Evolutionary conservation across 2,888 invertebrate species (phyloP), one percentile per base, ranked within the genome.

Genomic region (Xylota sylvarum): DNA sequence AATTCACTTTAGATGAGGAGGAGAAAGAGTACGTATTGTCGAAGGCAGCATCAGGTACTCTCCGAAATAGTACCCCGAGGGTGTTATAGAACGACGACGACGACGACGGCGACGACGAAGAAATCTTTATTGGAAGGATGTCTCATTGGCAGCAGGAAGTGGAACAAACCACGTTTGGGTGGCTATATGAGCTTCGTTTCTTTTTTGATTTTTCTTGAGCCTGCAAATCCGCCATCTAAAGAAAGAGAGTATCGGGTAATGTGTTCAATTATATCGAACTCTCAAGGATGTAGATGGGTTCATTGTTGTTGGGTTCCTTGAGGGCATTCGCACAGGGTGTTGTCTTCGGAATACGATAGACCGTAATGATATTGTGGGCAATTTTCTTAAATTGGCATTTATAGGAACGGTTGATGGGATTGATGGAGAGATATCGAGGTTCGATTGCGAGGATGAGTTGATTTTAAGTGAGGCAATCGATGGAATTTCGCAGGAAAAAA

Each of bases 321-420:
- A 35, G 56, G 77, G 35, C 19, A 43, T 23, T 60, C 37, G 5
- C 7, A 19, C 17, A 27, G 32, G 12, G 46, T 12, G 19, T 43
- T 9, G 67, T 62, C 65, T 55, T 74, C 48, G 19, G 14, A 82
- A 77, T 78, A 62, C 69, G 73, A 86, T 86, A 73, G 72, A 27
- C 77, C 37, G 62, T 86, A 82, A 86, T 86, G 86, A 78, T 86
- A 86, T 82, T 82, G 86, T 77, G 86, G 82, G 82, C 64, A 82
- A 86, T 86, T 86, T 82, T 69, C 77, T 58, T 81, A 86, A 86
- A 82, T 86, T 86, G 86, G 72, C 62, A 82, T 82, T 86, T 69
- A 56, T 67, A 52, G 55, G 60, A 80, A 80, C 74, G 50, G 60
- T 72, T 86, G 60, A 76, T 80, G 64, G 81, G 70, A 76, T 62